Conservation (phyloP, 2,888 invertebrate genomes). For the Nephrotoma flavescens region DNA sequence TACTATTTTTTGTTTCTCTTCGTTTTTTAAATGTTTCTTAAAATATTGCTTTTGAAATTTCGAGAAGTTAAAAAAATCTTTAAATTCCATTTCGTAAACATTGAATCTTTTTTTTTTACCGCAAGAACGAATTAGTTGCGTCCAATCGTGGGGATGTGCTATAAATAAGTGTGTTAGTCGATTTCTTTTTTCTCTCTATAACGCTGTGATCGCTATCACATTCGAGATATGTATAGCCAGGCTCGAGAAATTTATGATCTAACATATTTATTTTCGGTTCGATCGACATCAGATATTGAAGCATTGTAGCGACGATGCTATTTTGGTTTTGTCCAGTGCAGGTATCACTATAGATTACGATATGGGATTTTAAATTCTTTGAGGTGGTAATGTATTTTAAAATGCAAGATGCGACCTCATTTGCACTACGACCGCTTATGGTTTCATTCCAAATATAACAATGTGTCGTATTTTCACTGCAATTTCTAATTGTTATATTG, state of each 20-base stretch:
- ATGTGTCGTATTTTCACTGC: not conserved
- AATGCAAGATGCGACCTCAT: not conserved
- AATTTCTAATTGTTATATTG: not conserved
- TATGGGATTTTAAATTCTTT: not conserved
- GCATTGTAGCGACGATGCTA: not conserved
- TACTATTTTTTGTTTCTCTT: not conserved
- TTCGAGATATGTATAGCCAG: not conserved
- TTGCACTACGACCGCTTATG: not conserved
- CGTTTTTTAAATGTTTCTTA: not conserved
- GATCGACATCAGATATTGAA: not conserved
- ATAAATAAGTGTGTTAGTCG: not conserved
- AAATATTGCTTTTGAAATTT: not conserved
- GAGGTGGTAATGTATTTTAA: not conserved
- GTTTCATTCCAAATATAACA: not conserved
- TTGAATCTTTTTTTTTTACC: not conserved
- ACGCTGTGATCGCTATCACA: not conserved
- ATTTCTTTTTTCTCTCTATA: not conserved
- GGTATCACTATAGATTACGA: not conserved
- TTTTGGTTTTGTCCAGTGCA: not conserved
- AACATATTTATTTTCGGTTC: not conserved
- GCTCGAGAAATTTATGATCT: not conserved
- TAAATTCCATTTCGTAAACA: not conserved
- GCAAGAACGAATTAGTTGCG: not conserved
- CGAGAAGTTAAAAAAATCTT: not conserved
- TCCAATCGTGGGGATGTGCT: not conserved